These are phyloP conservation scores for Lepidochrysops patricia DNA, from an alignment of 2,888 invertebrate genomes.

Conservation along the genomic window DNA sequence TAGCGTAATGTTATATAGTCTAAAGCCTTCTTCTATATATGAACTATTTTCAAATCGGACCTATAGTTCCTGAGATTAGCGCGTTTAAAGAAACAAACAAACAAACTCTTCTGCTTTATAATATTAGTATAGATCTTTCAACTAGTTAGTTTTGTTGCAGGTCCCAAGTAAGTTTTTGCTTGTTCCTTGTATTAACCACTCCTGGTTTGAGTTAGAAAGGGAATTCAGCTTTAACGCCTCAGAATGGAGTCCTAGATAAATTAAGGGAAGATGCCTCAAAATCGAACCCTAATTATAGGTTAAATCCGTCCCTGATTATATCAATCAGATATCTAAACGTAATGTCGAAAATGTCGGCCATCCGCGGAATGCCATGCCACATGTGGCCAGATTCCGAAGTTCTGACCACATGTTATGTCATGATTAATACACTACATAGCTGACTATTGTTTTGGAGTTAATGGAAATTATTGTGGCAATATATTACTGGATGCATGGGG, in stretches of 20 bases:
- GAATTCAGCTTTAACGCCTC: not conserved
- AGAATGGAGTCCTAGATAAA: too few species aligned
- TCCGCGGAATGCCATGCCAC: constrained; percentile 3
- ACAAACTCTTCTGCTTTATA: too few species aligned
- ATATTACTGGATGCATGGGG: not conserved
- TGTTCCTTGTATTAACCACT: too few species aligned
- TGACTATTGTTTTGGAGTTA: not conserved
- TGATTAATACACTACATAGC: not conserved
- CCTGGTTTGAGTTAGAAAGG: too few species aligned
- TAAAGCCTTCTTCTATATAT: too few species aligned
- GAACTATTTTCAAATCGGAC: too few species aligned
- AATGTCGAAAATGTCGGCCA: constrained; percentile 2
- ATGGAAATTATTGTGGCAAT: not conserved
- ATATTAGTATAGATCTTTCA: too few species aligned
- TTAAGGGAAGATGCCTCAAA: not conserved
- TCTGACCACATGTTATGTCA: not conserved
- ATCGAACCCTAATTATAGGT: not conserved
- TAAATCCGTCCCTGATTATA: not conserved
- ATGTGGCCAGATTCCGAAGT: not conserved
- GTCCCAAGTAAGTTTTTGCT: too few species aligned
- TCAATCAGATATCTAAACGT: not conserved
- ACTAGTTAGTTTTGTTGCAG: too few species aligned
- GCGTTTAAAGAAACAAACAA: too few species aligned
- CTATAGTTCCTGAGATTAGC: too few species aligned
- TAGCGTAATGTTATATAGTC: too few species aligned